A percentile compares a stretch with the other conserved stretches of the same genome.
These are phyloP conservation scores for Botia almorhae DNA, from an alignment of 2,797 vertebrate genomes.

Conservation along the genomic window DNA sequence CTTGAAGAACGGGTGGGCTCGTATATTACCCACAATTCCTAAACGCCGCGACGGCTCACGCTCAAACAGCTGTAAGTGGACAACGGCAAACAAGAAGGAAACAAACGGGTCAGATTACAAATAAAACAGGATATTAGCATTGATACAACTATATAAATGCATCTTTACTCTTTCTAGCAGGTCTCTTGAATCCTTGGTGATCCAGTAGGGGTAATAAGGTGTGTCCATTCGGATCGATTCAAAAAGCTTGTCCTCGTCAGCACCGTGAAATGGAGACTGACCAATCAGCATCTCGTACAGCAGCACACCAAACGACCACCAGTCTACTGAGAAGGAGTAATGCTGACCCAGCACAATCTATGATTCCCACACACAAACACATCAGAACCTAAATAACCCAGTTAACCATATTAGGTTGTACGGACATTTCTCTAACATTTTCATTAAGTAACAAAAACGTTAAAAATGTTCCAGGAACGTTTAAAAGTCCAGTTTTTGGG, in stretches of 20 bases:
- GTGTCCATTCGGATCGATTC: conserved; percentile 95
- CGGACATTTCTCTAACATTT: too few relatives aligned
- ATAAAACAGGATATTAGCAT: neutral
- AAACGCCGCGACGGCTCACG: conserved; percentile 88
- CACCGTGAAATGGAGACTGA: conserved; percentile 96
- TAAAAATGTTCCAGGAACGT: too few relatives aligned
- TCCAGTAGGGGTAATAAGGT: conserved; percentile 96
- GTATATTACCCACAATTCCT: conserved; percentile 88
- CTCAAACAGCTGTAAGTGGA: conserved; percentile 85
- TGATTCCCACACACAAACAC: conserved; percentile 31
- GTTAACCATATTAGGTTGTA: too few relatives aligned
- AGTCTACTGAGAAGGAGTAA: conserved; percentile 98
- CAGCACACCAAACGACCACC: conserved; percentile 98
- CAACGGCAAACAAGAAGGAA: neutral
- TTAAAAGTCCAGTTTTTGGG: too few relatives aligned
- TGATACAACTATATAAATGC: neutral
- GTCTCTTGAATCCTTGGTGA: conserved; percentile 92
- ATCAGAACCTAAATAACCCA: conserved; percentile 1
- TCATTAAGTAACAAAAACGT: too few relatives aligned
- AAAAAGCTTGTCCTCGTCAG: conserved; percentile 96
- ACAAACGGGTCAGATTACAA: neutral
- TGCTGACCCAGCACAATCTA: conserved; percentile 93
- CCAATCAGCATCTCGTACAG: conserved; percentile 98
- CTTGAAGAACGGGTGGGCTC: conserved; percentile 90
- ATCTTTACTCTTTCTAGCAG: conserved; percentile 88